Percentiles rank a stretch among this genome's conserved stretches.
phyloP scores from a whole-genome alignment of 2,888 invertebrate species.

The Troglohyphantes excavatus region DNA sequence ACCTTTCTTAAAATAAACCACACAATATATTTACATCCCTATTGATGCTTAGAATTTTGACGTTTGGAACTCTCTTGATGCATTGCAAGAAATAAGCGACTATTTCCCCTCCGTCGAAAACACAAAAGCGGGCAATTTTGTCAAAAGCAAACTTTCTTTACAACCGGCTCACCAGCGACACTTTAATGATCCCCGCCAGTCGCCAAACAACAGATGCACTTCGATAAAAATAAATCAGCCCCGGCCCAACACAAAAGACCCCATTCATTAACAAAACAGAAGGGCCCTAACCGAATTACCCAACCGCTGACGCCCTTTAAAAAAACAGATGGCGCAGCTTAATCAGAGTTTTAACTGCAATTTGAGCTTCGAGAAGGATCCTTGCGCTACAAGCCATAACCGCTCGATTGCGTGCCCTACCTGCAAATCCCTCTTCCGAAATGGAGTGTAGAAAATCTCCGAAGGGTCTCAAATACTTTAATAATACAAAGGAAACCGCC shows the following conservation, averaged over 20 bases:
- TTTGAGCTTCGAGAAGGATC: not conserved
- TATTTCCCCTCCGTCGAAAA: too few relatives aligned
- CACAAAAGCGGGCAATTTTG: too few relatives aligned
- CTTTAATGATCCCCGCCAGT: not conserved
- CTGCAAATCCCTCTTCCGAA: not conserved
- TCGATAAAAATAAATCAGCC: slow-evolving; percentile 1
- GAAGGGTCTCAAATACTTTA: slow-evolving; percentile 14
- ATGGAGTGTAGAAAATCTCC: not conserved
- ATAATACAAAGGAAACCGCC: slow-evolving; percentile 29
- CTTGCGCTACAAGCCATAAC: slow-evolving; percentile 12
- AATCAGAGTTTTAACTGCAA: slow-evolving; percentile 22
- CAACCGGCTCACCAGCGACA: not conserved
- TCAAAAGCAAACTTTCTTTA: not conserved
- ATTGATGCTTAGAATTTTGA: too few relatives aligned
- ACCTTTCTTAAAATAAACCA: too few relatives aligned
- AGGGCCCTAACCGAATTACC: slow-evolving; percentile 17
- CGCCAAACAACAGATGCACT: not conserved
- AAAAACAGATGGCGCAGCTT: slow-evolving; percentile 14
- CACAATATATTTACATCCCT: too few relatives aligned
- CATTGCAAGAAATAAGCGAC: too few relatives aligned
- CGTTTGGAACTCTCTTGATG: too few relatives aligned
- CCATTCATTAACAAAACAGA: slow-evolving; percentile 1
- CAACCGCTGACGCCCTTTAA: slow-evolving; percentile 14
- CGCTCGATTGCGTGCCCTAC: slow-evolving; percentile 39
- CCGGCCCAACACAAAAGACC: not conserved